Evolutionary conservation across 2,797 vertebrate genomes (phyloP), one percentile per base, ranked within the genome.

Genomic region (Scolopax rusticola): DNA sequence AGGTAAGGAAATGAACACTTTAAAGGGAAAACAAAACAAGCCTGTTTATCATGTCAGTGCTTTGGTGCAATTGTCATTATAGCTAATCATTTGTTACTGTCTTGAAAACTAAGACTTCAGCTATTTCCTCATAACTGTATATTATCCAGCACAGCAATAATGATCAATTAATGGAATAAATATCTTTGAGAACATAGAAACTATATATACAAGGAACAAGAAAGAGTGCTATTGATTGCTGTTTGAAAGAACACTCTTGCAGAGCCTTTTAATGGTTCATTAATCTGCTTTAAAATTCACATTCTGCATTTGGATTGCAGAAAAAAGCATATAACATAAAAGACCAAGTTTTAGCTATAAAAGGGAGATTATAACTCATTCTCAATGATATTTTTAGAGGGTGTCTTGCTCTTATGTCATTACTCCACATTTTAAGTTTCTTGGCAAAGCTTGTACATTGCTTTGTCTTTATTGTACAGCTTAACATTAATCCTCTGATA

Each of bases 81-180:
- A 40, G 80, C 20, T 90, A 91, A 97, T 97, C 94, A 96, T 97
- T 96, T 95, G 87, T 97, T 98, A 95, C 56, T 96, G 71, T 91
- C 94, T 76, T 70, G 93, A 95, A 94, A 98, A 94, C 63, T 73
- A 95, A 93, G 65, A 43, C 78, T 97, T 97, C 95, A 95, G 91
- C 93, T 96, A 38, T 96, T 98, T 96, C 88, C 88, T 96, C 68
- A 30, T 93, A 95, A 98, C 70, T 86, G 93, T 79, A 68, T 95
- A 81, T 96, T 96, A 97, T 92, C 80, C 81, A 94, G 91, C 64
- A 93, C 70, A 61, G 85, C 89, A 97, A 88, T 95, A 97, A 97
- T 94, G 94, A 98, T 97, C 95, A 97, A 96, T 97, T 98, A 97
- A 97, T 94, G 92, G 95, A 97, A 97, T 93, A 97, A 97, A 97